phyloP scores from a whole-genome alignment of 2,797 vertebrate species.

The Gymnopithys bicolor region DNA sequence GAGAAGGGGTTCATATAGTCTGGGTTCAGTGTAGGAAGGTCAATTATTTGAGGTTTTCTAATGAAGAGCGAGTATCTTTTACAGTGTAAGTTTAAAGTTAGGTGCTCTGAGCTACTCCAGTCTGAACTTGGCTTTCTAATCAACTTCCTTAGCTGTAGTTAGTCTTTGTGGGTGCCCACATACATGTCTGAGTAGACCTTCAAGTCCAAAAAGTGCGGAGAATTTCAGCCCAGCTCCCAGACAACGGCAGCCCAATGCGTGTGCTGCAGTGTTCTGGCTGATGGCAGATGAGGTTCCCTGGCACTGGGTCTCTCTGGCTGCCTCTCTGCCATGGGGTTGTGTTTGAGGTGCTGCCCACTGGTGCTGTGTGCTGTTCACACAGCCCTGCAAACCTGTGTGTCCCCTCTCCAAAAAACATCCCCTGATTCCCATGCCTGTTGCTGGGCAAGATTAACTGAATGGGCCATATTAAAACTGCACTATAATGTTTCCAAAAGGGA shows the following conservation, averaged over 20 bases:
- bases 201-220: background rate
- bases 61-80: background rate
- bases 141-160: background rate
- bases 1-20: background rate
- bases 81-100: background rate
- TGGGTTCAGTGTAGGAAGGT: background rate
- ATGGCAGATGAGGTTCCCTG: background rate
- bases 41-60: background rate
- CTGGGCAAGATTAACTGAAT: background rate
- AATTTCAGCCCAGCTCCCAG: background rate
- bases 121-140: background rate
- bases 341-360: background rate
- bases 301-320: background rate
- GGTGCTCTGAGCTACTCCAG: background rate
- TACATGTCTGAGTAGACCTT: rapidly evolving
- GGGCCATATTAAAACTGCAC: background rate
- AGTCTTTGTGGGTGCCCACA: background rate
- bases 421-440: rapidly evolving
- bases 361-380: background rate
- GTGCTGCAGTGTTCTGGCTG: background rate
- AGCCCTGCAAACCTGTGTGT: background rate
- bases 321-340: background rate
- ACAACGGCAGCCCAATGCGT: background rate
- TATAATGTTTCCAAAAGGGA: background rate
- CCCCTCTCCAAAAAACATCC: rapidly evolving